These are phyloP conservation scores for Anoplophora glabripennis DNA, from an alignment of 1,140 invertebrate genomes.

Conservation along the genomic window DNA sequence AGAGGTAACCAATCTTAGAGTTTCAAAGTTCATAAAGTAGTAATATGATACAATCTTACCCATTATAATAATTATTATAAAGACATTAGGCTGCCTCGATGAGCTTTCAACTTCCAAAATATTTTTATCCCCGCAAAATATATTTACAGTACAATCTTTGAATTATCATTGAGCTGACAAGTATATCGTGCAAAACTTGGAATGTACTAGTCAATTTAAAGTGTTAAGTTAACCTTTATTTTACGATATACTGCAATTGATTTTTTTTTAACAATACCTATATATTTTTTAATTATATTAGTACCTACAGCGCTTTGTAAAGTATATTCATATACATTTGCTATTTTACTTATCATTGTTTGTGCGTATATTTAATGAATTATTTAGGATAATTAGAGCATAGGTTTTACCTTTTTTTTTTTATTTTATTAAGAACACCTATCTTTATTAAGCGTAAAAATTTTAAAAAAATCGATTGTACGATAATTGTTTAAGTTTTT, in stretches of 20 bases:
- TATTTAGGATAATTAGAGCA: not conserved
- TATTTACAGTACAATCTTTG: not conserved
- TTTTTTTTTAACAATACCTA: too few relatives aligned
- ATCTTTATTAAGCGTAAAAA: not conserved
- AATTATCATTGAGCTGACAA: slow-evolving; percentile 6
- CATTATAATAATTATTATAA: not conserved
- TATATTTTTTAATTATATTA: not conserved
- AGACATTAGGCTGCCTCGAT: slow-evolving; percentile 7
- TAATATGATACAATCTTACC: slow-evolving; percentile 10
- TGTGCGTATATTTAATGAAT: not conserved
- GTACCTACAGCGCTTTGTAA: too few relatives aligned
- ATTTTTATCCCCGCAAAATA: slow-evolving; percentile 1
- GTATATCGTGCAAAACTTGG: not conserved
- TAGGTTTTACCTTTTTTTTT: not conserved
- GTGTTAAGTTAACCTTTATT: not conserved
- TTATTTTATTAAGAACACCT: not conserved
- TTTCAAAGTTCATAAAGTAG: slow-evolving; percentile 16
- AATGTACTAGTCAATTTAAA: slow-evolving; percentile 9
- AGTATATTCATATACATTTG: not conserved
- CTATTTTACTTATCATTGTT: not conserved
- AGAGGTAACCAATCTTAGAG: slow-evolving; percentile 26
- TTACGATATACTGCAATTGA: not conserved
- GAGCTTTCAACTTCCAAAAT: slow-evolving; percentile 15
- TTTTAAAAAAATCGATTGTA: not conserved
- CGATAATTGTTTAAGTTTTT: not conserved